These are phyloP conservation scores for Yponomeuta plumbellus DNA, from an alignment of 2,888 invertebrate genomes.

Conservation along the genomic window DNA sequence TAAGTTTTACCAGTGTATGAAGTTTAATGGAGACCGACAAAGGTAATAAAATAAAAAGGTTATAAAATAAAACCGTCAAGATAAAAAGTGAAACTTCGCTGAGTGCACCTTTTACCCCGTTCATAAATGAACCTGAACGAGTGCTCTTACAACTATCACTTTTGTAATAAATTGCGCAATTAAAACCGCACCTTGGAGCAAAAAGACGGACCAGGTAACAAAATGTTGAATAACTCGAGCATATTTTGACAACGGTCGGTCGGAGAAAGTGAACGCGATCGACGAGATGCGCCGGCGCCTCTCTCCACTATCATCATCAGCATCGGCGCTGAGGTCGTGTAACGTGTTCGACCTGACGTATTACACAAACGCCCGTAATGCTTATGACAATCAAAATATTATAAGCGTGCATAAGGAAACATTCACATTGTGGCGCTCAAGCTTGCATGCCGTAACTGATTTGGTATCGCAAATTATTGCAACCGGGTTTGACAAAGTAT, in stretches of 20 bases:
- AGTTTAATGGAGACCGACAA: background rate
- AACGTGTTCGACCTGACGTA: slow-evolving; percentile 1
- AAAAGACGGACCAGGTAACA: background rate
- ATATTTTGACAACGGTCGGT: slow-evolving; percentile 11
- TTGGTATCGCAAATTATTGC: background rate
- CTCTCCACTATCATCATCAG: slow-evolving; percentile 17
- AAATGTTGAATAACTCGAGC: background rate
- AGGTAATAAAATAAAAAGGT: background rate
- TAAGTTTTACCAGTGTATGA: background rate
- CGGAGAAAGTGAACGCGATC: slow-evolving; percentile 44
- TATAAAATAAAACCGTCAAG: background rate
- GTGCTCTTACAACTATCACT: background rate
- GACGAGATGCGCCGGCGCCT: slow-evolving; percentile 14
- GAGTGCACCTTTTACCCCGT: background rate
- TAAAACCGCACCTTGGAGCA: background rate
- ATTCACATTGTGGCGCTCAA: background rate
- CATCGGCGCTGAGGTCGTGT: slow-evolving; percentile 4
- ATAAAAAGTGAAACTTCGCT: background rate
- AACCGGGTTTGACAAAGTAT: background rate
- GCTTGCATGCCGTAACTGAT: background rate
- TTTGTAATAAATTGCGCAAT: slow-evolving; percentile 2
- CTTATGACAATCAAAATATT: background rate
- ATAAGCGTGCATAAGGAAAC: background rate
- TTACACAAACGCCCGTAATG: background rate
- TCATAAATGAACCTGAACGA: background rate